phyloP scores from a whole-genome alignment of 1,140 invertebrate genomes.

The Wasmannia auropunctata region DNA sequence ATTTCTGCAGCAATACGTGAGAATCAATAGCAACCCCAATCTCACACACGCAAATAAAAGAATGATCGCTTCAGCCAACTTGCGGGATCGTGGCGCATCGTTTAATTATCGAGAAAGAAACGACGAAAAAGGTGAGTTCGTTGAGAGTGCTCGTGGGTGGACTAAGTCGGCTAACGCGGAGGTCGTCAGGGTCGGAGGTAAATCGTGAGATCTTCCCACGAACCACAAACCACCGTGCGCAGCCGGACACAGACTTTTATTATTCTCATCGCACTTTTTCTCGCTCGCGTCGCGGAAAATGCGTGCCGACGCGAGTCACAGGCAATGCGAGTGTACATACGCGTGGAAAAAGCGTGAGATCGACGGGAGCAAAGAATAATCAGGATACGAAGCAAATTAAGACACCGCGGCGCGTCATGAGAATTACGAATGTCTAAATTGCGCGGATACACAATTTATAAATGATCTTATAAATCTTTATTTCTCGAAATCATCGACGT shows the following conservation, averaged over 20 bases:
- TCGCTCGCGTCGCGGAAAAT: conserved; percentile 47
- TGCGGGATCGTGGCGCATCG: conserved; percentile 68
- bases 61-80: conserved; percentile 2
- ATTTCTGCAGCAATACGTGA: conserved; percentile 3
- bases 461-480: not conserved
- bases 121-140: conserved; percentile 73
- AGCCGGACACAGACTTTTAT: conserved; percentile 57
- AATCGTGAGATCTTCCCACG: conserved; percentile 83
- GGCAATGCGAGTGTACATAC: not conserved
- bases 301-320: conserved; percentile 13
- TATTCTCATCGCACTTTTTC: conserved; percentile 51
- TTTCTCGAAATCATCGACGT: not conserved
- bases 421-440: not conserved
- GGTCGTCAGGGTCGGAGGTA: conserved; percentile 79
- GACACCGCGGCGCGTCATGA: not conserved
- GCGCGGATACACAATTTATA: not conserved
- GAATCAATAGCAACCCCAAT: conserved; percentile 3
- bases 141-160: conserved; percentile 66
- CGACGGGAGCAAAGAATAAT: conserved; percentile 10
- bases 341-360: conserved; percentile 50
- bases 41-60: not conserved
- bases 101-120: conserved; percentile 77
- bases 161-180: conserved; percentile 75
- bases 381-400: conserved; percentile 8
- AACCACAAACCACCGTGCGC: conserved; percentile 57